A percentile compares a stretch with the other conserved stretches of the same genome.
phyloP scores from a whole-genome alignment of 1,140 invertebrate genomes.

The Patella vulgata region DNA sequence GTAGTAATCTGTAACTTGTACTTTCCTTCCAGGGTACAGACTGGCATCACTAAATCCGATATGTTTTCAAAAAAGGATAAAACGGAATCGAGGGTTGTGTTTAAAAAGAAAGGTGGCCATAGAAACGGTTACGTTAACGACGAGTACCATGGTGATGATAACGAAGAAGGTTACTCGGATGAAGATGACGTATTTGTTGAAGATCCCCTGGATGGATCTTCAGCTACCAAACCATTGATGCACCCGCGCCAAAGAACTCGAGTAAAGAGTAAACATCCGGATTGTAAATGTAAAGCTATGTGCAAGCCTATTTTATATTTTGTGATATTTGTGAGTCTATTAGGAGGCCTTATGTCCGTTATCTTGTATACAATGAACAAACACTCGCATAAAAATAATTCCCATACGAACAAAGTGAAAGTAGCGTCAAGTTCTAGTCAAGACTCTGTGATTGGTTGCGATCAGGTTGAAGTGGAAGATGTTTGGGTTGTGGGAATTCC shows the following conservation, averaged over 20 bases:
- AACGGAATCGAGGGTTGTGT: constrained; percentile 30
- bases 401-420: constrained; percentile 3
- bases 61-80: too few relatives aligned
- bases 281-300: constrained; percentile 42
- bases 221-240: constrained; percentile 56
- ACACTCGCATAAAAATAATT: constrained; percentile 9
- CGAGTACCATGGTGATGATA: constrained; percentile 30
- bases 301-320: constrained; percentile 51
- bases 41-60: too few relatives aligned
- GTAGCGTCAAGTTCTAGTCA: not conserved
- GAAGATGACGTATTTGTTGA: constrained; percentile 58
- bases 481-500: constrained; percentile 80
- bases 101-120: constrained; percentile 28
- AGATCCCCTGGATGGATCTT: constrained; percentile 39
- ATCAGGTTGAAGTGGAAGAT: constrained; percentile 74
- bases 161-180: constrained; percentile 42
- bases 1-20: too few relatives aligned
- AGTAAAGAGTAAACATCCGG: constrained; percentile 40
- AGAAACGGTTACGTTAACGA: constrained; percentile 41
- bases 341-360: constrained; percentile 46
- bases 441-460: constrained; percentile 68
- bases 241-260: constrained; percentile 44
- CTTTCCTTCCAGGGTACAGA: too few relatives aligned
- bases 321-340: constrained; percentile 41
- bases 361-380: constrained; percentile 48